Percentiles rank a stretch among this genome's conserved stretches.
phyloP scores from a whole-genome alignment of 2,888 invertebrate species.

The Sepiola atlantica region DNA sequence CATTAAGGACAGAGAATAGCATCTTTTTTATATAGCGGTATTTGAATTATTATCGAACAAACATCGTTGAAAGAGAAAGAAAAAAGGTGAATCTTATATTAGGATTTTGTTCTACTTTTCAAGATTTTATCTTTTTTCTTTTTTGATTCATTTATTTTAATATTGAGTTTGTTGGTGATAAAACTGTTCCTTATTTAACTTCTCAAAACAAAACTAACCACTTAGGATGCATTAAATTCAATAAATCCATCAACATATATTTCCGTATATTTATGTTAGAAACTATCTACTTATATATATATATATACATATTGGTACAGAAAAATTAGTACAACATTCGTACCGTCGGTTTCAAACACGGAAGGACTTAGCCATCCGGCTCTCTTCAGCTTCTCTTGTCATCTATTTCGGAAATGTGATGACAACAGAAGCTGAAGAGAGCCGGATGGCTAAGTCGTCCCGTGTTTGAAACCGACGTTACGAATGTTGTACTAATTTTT shows the following conservation, averaged over 20 bases:
- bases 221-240: slow-evolving; percentile 4
- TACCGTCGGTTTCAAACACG: too few relatives aligned
- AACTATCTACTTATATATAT: background rate
- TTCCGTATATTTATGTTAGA: background rate
- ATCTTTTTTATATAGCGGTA: background rate
- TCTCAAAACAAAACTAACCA: slow-evolving; percentile 3
- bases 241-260: background rate
- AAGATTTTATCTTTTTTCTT: background rate
- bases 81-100: background rate
- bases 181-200: background rate
- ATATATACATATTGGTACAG: too few relatives aligned
- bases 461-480: too few relatives aligned
- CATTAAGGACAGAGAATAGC: background rate
- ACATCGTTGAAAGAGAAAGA: background rate
- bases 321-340: too few relatives aligned
- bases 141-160: background rate
- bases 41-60: background rate
- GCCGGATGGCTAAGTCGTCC: too few relatives aligned
- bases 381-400: background rate
- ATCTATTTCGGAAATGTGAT: too few relatives aligned
- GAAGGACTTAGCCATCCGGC: background rate
- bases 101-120: background rate
- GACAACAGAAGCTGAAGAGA: too few relatives aligned
- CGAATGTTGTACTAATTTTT: too few relatives aligned
- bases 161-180: background rate